A percentile compares a stretch with the other conserved stretches of the same genome.
Evolutionary conservation across 2,888 invertebrate species (phyloP).

Genomic region (Agrotis puta): DNA sequence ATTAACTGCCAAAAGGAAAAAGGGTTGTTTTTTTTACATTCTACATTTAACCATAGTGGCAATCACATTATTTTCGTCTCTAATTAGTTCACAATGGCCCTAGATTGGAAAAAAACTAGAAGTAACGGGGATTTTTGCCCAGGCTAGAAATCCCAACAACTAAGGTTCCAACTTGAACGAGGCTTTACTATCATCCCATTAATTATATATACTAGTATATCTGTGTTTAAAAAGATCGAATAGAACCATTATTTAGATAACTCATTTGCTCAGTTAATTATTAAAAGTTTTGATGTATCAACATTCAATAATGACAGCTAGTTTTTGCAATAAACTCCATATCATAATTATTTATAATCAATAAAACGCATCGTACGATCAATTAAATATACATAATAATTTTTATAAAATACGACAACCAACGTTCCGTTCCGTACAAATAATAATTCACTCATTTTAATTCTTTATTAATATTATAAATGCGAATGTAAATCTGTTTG

Average conservation of each 20-base stretch:
- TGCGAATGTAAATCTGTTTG: too few relatives aligned
- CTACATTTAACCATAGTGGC: too few relatives aligned
- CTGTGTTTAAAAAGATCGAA: not conserved
- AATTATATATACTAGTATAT: not conserved
- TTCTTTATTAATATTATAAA: too few relatives aligned
- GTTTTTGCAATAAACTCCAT: slow-evolving; percentile 3
- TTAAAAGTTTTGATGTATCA: not conserved
- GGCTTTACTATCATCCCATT: too few relatives aligned
- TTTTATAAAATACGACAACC: slow-evolving; percentile 54
- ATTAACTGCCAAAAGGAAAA: too few relatives aligned
- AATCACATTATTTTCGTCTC: too few relatives aligned
- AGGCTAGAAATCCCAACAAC: too few relatives aligned
- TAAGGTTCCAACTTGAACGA: too few relatives aligned
- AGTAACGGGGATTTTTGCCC: too few relatives aligned
- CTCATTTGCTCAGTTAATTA: slow-evolving; percentile 2
- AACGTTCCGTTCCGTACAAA: slow-evolving; percentile 57
- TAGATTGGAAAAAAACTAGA: too few relatives aligned
- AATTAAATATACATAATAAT: slow-evolving; percentile 54
- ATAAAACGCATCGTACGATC: slow-evolving; percentile 46
- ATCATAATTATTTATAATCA: slow-evolving; percentile 4
- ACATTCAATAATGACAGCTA: not conserved
- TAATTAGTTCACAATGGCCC: too few relatives aligned
- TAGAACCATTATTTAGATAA: not conserved
- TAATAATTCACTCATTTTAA: slow-evolving; percentile 59
- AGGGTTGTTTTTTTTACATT: too few relatives aligned